A percentile compares a stretch with the other conserved stretches of the same genome.
Evolutionary conservation across 2,113 vertebrate species (phyloP).

Genomic region (Cepphus grylle): DNA sequence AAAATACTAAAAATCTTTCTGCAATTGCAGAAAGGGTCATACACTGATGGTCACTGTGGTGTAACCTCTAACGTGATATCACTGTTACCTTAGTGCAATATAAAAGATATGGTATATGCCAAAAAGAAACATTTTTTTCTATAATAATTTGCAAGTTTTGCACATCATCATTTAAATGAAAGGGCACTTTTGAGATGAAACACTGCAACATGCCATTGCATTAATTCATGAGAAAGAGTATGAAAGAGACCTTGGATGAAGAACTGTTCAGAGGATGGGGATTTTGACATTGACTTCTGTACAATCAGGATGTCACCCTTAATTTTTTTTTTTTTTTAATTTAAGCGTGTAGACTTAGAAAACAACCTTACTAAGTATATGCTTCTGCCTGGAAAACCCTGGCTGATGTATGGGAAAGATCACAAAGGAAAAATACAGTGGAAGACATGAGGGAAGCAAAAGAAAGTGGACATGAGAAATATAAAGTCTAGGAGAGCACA

Average conservation of each 20-base stretch:
- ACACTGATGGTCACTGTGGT: neutral
- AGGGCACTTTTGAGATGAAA: neutral
- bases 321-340: neutral
- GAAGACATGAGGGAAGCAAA: neutral
- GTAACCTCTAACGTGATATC: neutral
- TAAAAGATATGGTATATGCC: neutral
- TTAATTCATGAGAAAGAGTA: neutral
- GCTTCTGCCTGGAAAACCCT: neutral
- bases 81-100: neutral
- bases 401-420: neutral
- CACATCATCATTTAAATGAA: neutral
- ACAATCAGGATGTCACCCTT: neutral
- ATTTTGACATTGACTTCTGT: neutral
- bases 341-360: neutral
- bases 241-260: neutral
- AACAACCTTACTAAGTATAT: neutral
- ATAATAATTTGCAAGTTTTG: neutral
- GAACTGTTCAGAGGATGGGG: neutral
- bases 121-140: neutral
- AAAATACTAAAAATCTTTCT: neutral
- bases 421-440: neutral
- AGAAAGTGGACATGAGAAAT: neutral
- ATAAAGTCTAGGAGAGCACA: neutral
- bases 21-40: neutral
- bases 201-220: neutral